Conservation (phyloP, 2,888 invertebrate species). For the Antheraea assamensis region DNA sequence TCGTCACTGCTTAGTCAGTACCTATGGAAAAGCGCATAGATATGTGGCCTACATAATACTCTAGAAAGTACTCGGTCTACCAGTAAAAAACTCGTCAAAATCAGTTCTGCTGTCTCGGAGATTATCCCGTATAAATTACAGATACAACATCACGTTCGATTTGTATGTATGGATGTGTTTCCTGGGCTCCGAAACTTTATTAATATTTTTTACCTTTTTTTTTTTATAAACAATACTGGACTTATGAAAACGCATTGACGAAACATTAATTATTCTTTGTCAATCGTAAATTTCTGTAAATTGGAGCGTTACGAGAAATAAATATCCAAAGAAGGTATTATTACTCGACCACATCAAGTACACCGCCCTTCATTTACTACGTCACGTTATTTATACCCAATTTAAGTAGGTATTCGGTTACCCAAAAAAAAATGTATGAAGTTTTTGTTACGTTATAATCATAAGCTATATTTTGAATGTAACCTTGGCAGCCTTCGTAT, state of each 20-base stretch:
- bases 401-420: not conserved
- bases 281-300: constrained; percentile 29
- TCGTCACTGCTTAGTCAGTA: no score
- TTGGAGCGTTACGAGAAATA: constrained; percentile 37
- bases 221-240: not conserved
- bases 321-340: constrained; percentile 24
- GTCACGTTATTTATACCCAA: not conserved
- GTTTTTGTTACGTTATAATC: constrained; percentile 5
- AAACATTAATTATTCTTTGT: constrained; percentile 38
- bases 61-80: no score
- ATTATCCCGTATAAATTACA: no score
- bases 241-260: constrained; percentile 39
- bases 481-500: constrained; percentile 22
- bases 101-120: no score
- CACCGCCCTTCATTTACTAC: constrained; percentile 19
- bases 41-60: no score
- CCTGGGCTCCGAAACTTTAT: not conserved
- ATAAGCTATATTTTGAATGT: constrained; percentile 5
- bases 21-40: no score
- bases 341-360: constrained; percentile 20
- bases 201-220: not conserved
- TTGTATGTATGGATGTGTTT: not conserved
- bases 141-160: no score
- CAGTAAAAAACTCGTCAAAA: no score
- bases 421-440: not conserved